phyloP scores from a whole-genome alignment of 2,113 vertebrate genomes.

The Takifugu flavidus region DNA sequence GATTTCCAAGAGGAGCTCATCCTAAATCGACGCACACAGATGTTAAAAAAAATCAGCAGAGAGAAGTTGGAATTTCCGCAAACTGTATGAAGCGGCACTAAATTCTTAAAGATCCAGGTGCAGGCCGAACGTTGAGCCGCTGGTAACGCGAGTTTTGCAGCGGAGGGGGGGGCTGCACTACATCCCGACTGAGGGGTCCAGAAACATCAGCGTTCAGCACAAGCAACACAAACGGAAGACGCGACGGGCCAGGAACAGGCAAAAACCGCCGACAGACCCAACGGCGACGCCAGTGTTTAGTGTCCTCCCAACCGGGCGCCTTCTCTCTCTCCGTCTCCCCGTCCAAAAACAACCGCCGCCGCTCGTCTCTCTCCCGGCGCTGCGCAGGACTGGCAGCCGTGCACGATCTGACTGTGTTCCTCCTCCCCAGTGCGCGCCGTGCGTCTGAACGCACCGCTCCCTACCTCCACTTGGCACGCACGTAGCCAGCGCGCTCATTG shows the following conservation, averaged over 20 bases:
- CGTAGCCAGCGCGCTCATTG: conserved; percentile 67
- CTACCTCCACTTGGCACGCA: conserved; percentile 43
- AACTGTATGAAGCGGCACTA: too few species aligned
- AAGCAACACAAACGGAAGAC: too few species aligned
- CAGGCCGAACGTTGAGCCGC: too few species aligned
- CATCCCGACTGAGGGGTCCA: conserved; percentile 51
- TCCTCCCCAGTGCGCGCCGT: conserved; percentile 30
- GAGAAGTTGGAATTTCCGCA: background rate
- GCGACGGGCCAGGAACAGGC: too few species aligned
- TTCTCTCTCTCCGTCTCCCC: background rate
- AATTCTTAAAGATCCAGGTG: too few species aligned
- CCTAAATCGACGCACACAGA: conserved; percentile 1
- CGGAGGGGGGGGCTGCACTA: conserved; percentile 3
- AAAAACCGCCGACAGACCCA: too few species aligned
- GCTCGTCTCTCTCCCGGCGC: background rate
- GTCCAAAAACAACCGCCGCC: background rate
- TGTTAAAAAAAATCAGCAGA: background rate
- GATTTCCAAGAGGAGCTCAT: conserved; percentile 43
- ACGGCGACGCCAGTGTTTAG: background rate
- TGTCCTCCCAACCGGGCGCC: conserved; percentile 1
- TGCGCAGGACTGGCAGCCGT: conserved; percentile 18
- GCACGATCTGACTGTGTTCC: conserved; percentile 18
- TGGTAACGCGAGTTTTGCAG: too few species aligned
- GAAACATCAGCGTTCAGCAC: conserved; percentile 1
- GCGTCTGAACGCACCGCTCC: conserved; percentile 16